Evolutionary conservation across 1,140 invertebrate genomes (phyloP), one percentile per base, ranked within the genome.

Genomic region (Megathymus violae): DNA sequence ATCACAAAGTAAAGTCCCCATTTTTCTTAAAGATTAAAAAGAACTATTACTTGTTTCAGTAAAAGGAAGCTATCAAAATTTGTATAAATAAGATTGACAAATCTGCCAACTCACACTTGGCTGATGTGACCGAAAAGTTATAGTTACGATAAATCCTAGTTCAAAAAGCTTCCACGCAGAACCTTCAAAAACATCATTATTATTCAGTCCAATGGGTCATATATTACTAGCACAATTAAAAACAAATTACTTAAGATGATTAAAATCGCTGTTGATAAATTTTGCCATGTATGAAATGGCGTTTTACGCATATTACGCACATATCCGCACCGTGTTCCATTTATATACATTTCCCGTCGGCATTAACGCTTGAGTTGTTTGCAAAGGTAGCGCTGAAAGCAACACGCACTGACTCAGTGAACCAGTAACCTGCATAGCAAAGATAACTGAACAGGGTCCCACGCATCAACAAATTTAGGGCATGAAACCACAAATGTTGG

Each of bases 351-450:
- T 74, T 71, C 67, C 65, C 69, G 62, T 44, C 27, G 69, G 56
- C 27, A 47, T 77, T 78, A 66, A 75, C 69, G 69, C 75, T 64
- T 61, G 67, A 43, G n/a, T 70, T 67, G 68, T 14, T 67, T 60
- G 66, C 27, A 78, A 78, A 68, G 59, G 65, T 52, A 19, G 22
- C 44, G 46, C 13, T 67, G 56, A 66, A 65, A 63, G 64, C 58
- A 70, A 64, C 70, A 70, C 67, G 74, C 74, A 69, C 58, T 36
- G 52, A 19, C 16, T 46, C 15, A 61, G 14, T 74, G 67, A 71
- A 70, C 69, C 52, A 64, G 38, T 77, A 62, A 76, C 74, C 71
- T 46, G 44, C 44, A 25, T 25, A n/a, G 27, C 3, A 31, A 31
- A 31, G 3, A 31, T 3, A 31, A 9, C 27, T 59, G 52, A 36